Evolutionary conservation across 1,140 invertebrate genomes (phyloP), one percentile per base, ranked within the genome.

Genomic region (Panagrolaimus sp.): DNA sequence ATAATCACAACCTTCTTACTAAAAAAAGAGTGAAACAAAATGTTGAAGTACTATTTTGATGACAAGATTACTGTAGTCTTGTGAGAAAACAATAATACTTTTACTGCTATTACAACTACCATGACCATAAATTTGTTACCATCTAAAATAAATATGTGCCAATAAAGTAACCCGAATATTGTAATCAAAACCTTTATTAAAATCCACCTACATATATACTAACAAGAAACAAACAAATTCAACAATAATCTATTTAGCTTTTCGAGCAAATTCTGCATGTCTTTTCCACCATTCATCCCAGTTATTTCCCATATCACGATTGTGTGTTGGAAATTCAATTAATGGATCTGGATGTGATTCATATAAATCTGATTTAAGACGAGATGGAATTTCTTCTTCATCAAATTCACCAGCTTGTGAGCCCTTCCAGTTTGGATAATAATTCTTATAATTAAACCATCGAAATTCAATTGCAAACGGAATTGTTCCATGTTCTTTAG

Each of bases 241-340:
- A 57, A n/a, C 51, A 57, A 57, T 25, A 57, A 43, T 38, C 65
- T 74, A 80, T 71, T 76, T 80, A 16, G 69, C 75, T 42, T 78
- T 80, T 53, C 67, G 68, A 5, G 77, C 72, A 53, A 80, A 80
- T 57, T 78, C 72, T 16, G 81, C 80, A 20, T 82, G 74, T 57
- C 80, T 53, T 16, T 70, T 51, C 78, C 78, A 80, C 80, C 80
- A 80, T 46, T 82, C 69, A 46, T 80, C 80, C 77, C 78, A 80
- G 45, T 80, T 63, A 11, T 67, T 78, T 25, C 68, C 64, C 11
- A 65, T 20, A 65, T 79, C 78, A 23, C 73, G 68, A 25, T 79
- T 80, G 67, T 76, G 73, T 4, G 71, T 65, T 9, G 76, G 72
- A 43, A 79, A 78, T 9, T 43, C 65, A 8, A 79, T 67, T 9